phyloP scores from a whole-genome alignment of 2,888 invertebrate genomes.

The Drosophila sordidula region DNA sequence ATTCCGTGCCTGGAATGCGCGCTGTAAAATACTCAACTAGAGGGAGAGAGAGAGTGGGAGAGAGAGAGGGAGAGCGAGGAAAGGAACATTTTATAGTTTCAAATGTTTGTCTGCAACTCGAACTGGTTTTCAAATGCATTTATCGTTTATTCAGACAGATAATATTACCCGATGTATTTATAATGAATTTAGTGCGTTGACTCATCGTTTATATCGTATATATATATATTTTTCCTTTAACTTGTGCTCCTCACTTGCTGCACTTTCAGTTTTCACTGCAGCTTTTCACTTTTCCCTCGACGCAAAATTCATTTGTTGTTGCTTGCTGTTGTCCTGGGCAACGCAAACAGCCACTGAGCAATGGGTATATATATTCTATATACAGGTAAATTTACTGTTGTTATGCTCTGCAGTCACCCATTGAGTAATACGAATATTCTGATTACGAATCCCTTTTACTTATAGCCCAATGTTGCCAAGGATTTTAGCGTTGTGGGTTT shows the following conservation, averaged over 20 bases:
- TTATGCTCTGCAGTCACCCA: too few relatives aligned
- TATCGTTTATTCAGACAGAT: not conserved
- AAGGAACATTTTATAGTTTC: slow-evolving; percentile 35
- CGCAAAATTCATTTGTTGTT: slow-evolving; percentile 58
- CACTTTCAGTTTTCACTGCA: slow-evolving; percentile 69
- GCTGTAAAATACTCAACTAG: slow-evolving; percentile 84
- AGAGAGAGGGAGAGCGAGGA: not conserved
- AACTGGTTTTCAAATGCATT: not conserved
- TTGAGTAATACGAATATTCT: too few relatives aligned
- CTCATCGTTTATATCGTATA: slow-evolving; percentile 49
- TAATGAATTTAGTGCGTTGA: slow-evolving; percentile 83
- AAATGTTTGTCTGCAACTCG: slow-evolving; percentile 9
- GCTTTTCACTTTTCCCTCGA: slow-evolving; percentile 62
- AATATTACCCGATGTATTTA: slow-evolving; percentile 84
- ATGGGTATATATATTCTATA: too few relatives aligned
- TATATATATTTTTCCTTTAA: slow-evolving; percentile 6
- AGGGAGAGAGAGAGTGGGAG: too few relatives aligned
- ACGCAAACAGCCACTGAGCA: slow-evolving; percentile 21
- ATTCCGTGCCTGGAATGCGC: slow-evolving; percentile 72
- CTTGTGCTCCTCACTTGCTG: slow-evolving; percentile 25
- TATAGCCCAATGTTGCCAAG: slow-evolving; percentile 37
- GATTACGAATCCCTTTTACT: too few relatives aligned
- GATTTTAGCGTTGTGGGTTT: slow-evolving; percentile 39
- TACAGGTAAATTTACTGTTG: too few relatives aligned
- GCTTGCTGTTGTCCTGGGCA: slow-evolving; percentile 51